Conservation (phyloP, 2,113 vertebrate species). For the Petroica traversi region DNA sequence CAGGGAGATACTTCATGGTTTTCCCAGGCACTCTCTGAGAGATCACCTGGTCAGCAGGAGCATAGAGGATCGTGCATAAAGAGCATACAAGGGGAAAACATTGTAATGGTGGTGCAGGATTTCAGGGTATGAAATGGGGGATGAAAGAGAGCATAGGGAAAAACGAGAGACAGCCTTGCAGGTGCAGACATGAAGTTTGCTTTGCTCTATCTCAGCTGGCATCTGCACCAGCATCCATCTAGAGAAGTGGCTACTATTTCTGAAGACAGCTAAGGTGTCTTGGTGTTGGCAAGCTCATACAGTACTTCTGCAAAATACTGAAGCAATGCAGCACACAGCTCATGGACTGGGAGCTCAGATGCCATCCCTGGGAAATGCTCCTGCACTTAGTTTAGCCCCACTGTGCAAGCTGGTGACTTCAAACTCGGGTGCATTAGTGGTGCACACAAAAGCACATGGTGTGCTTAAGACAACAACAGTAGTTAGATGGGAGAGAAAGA, state of each 20-base stretch:
- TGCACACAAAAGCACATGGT: accelerated
- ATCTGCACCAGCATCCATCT: neutral
- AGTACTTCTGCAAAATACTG: neutral
- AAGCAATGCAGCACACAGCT: neutral
- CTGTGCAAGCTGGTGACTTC: neutral
- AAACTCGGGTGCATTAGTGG: neutral
- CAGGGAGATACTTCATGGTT: neutral
- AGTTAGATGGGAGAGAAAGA: neutral
- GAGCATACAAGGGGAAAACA: neutral
- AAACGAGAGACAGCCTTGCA: neutral
- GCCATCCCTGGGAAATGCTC: neutral
- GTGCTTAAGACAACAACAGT: neutral
- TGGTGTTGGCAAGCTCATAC: neutral
- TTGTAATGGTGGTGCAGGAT: neutral
- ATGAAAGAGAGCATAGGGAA: neutral
- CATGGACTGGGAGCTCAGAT: neutral
- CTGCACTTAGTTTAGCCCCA: accelerated
- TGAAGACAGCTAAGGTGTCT: neutral
- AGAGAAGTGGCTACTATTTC: neutral
- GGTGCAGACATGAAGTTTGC: neutral
- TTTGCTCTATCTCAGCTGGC: neutral
- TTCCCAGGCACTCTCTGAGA: neutral
- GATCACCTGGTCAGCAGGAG: neutral
- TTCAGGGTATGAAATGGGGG: neutral
- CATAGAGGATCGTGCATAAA: neutral